Evolutionary conservation across 2,797 vertebrate species (phyloP).

Genomic region (Myotis vivesi): DNA sequence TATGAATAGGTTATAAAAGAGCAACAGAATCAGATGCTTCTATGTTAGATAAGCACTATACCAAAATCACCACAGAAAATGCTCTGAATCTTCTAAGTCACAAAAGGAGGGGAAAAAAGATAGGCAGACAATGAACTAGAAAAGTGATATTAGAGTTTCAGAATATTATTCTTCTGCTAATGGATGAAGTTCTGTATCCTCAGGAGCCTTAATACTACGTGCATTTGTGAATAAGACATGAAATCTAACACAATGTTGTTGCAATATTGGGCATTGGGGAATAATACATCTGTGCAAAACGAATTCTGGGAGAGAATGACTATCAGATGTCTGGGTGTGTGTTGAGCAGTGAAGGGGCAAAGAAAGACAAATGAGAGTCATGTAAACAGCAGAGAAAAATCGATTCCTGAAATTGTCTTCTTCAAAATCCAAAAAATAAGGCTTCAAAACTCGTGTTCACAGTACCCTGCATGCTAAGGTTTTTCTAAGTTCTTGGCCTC

Average conservation of each 20-base stretch:
- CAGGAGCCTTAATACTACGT: background rate
- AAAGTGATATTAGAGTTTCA: background rate
- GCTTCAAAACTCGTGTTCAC: background rate
- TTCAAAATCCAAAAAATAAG: background rate
- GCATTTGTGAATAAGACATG: background rate
- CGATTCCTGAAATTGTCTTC: background rate
- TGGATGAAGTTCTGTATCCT: background rate
- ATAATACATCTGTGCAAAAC: background rate
- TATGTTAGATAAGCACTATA: background rate
- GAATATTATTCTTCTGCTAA: background rate
- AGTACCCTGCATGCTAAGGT: background rate
- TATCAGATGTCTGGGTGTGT: background rate
- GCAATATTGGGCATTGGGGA: background rate
- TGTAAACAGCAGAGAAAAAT: background rate
- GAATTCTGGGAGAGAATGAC: background rate
- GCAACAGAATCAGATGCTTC: background rate
- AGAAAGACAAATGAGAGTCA: background rate
- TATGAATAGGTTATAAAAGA: background rate
- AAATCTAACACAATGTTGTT: background rate
- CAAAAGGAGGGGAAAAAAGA: background rate
- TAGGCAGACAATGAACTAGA: background rate
- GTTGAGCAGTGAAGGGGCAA: background rate
- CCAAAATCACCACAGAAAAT: constrained; percentile 2
- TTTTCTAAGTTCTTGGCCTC: background rate
- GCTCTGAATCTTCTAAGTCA: background rate